Evolutionary conservation across 2,113 vertebrate species (phyloP), one percentile per base, ranked within the genome.

Genomic region (Apaloderma vittatum): DNA sequence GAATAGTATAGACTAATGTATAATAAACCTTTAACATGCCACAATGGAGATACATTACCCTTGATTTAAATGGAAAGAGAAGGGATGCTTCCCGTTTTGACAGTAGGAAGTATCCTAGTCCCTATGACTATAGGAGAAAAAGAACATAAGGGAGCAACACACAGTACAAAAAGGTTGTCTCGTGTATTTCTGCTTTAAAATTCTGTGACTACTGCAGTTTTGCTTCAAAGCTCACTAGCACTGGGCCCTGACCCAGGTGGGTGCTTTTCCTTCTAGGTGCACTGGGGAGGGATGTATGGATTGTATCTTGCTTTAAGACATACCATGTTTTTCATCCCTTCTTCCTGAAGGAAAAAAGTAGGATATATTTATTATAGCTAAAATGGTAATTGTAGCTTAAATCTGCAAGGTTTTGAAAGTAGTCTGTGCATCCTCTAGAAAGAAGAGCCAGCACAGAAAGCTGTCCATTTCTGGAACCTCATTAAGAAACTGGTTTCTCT

Each of bases 231-330:
- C 77, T 78, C 37, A 26, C 16, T 8, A n/a, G 37, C 19, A 68
- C 16, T 0, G 3, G 66, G 40, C 52, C 32, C 23, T 45, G 46
- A 74, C 37, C 52, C 49, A 82, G 57, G 32, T 0, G 0, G 2
- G 3, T 61, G 32, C 46, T 63, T 59, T 74, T 71, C 26, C 32
- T 78, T 51, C 22, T 22, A 81, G 29, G 2, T 72, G 36, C 20
- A 11, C 6, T 76, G 49, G 1, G 2, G 24, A 88, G 24, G 57
- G 86, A 12, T 1, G 5, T 37, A 32, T 26, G 26, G 29, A n/a
- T 59, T 12, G 9, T 26, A 37, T 62, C 30, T 45, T 75, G 36
- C 68, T 86, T 70, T 78, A 86, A 82, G 54, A 86, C 8, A 78
- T 15, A 29, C 6, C 19, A 26, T 22, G 8, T 19, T 58, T 92